phyloP scores from a whole-genome alignment of 2,888 invertebrate species.

The Octonoba sinensis region DNA sequence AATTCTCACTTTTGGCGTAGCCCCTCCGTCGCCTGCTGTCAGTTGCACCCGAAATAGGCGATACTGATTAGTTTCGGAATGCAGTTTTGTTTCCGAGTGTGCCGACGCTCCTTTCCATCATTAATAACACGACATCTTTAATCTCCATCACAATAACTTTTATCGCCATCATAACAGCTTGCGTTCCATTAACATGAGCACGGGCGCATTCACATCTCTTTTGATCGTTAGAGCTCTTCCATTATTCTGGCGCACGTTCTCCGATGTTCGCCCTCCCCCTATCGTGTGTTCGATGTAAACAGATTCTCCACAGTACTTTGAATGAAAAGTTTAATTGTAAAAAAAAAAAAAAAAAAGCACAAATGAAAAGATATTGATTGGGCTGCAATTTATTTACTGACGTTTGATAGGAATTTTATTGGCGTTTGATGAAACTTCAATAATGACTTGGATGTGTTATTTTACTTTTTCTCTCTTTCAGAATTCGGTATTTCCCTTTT shows the following conservation, averaged over 20 bases:
- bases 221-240: neutral
- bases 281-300: neutral
- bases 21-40: constrained; percentile 17
- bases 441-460: too few species aligned
- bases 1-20: neutral
- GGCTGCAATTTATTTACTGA: too few species aligned
- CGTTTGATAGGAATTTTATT: too few species aligned
- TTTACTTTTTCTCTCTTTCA: too few species aligned
- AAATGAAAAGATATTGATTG: too few species aligned
- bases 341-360: too few species aligned
- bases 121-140: constrained; percentile 50
- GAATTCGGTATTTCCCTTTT: too few species aligned
- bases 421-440: too few species aligned
- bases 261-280: neutral
- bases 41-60: constrained; percentile 26
- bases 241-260: neutral
- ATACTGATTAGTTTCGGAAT: constrained; percentile 37
- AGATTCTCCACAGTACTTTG: too few species aligned
- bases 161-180: constrained; percentile 47
- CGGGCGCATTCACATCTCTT: neutral
- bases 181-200: constrained; percentile 5
- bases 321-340: too few species aligned
- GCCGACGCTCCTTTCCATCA: constrained; percentile 8
- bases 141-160: constrained; percentile 62
- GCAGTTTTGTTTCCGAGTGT: constrained; percentile 3